Percentiles rank a stretch among this genome's conserved stretches.
Evolutionary conservation across 2,888 invertebrate species (phyloP).

Genomic region (Heterodera filipjevi): DNA sequence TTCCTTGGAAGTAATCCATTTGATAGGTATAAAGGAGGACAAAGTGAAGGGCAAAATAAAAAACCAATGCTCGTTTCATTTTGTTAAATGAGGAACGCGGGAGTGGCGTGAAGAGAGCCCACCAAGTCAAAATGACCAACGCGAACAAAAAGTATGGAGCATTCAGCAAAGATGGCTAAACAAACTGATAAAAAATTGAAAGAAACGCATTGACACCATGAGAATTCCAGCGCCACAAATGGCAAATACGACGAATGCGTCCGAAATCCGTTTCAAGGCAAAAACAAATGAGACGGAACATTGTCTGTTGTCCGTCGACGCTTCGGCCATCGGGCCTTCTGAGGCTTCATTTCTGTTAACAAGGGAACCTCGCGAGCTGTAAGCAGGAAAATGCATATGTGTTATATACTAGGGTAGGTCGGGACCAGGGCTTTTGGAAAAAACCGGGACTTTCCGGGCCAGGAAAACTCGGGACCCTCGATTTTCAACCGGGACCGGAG

Average conservation of each 20-base stretch:
- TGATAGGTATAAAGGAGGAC: constrained; percentile 58
- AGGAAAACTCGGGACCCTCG: no score
- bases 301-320: not conserved
- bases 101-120: constrained; percentile 57
- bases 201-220: constrained; percentile 40
- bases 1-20: constrained; percentile 51
- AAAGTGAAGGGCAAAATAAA: constrained; percentile 56
- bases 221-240: constrained; percentile 52
- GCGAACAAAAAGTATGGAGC: constrained; percentile 55
- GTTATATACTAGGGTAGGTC: no score
- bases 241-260: constrained; percentile 52
- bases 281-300: constrained; percentile 38
- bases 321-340: not conserved
- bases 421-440: no score
- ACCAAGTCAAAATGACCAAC: constrained; percentile 60
- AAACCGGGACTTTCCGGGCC: no score
- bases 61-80: constrained; percentile 46
- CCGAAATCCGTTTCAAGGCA: constrained; percentile 51
- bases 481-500: no score
- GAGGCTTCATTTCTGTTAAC: not conserved
- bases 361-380: no score
- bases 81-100: constrained; percentile 45
- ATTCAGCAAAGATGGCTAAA: constrained; percentile 57
- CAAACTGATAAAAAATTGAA: not conserved
- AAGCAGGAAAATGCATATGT: no score